Conservation (phyloP, 2,113 vertebrate species). For the Heterotis niloticus region DNA sequence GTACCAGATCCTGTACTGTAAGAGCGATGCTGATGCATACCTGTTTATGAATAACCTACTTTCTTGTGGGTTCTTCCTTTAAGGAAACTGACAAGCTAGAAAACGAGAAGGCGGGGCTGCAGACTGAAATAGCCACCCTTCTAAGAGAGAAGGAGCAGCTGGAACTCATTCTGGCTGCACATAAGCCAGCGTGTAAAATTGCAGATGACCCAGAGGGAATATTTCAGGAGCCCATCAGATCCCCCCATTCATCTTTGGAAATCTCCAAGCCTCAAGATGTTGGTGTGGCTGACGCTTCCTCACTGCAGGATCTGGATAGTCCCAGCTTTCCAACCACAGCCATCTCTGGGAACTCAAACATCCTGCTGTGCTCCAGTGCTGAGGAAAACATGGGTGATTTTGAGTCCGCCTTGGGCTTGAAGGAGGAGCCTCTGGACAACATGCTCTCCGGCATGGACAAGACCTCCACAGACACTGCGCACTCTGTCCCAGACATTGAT, state of each 20-base stretch:
- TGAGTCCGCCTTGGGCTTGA: conserved; percentile 60
- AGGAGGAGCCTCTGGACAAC: conserved; percentile 77
- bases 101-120: conserved; percentile 80
- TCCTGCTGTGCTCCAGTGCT: conserved; percentile 63
- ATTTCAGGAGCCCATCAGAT: conserved; percentile 69
- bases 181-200: conserved; percentile 83
- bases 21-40: conserved; percentile 14
- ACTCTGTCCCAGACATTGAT: conserved; percentile 89
- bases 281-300: conserved; percentile 31
- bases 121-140: conserved; percentile 80
- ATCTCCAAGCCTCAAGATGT: conserved; percentile 42
- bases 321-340: conserved; percentile 56
- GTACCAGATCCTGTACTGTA: neutral
- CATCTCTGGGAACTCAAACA: conserved; percentile 66
- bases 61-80: conserved; percentile 3
- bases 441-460: conserved; percentile 73
- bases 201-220: conserved; percentile 61
- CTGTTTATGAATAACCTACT: neutral
- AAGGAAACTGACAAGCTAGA: conserved; percentile 91
- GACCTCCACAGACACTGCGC: conserved; percentile 66
- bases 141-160: conserved; percentile 92
- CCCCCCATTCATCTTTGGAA: conserved; percentile 64
- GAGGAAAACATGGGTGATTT: conserved; percentile 34
- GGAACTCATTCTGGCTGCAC: conserved; percentile 81
- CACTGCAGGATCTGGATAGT: conserved; percentile 48